A percentile compares a stretch with the other conserved stretches of the same genome.
phyloP scores from a whole-genome alignment of 2,888 invertebrate genomes.

The Euzophera pinguis region DNA sequence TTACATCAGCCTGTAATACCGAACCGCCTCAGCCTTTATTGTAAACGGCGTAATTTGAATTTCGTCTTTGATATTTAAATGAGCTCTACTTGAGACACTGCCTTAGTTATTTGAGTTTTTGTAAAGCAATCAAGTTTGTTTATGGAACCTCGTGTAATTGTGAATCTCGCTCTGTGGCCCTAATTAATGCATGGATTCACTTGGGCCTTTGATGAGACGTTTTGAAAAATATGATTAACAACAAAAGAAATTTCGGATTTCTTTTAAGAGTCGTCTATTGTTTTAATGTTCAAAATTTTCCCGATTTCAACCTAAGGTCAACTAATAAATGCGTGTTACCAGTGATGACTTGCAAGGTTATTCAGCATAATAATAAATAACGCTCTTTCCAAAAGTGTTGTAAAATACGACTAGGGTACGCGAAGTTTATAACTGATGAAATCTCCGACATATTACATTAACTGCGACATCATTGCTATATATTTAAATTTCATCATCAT shows the following conservation, averaged over 20 bases:
- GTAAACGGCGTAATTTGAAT: slow-evolving; percentile 79
- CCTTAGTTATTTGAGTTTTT: slow-evolving; percentile 80
- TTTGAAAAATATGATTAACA: slow-evolving; percentile 47
- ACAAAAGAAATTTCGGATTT: slow-evolving; percentile 38
- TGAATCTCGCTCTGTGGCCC: slow-evolving; percentile 74
- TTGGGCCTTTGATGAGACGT: slow-evolving; percentile 51
- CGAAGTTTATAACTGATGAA: no score
- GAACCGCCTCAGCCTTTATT: slow-evolving; percentile 75
- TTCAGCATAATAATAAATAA: no score
- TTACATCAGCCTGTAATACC: slow-evolving; percentile 78
- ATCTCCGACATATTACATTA: no score
- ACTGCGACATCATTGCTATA: no score
- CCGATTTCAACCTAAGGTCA: no score
- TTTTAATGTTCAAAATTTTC: no score
- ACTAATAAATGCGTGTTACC: no score
- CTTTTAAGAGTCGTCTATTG: slow-evolving; percentile 15
- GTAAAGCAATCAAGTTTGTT: slow-evolving; percentile 80
- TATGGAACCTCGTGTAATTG: slow-evolving; percentile 74
- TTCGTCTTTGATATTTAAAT: slow-evolving; percentile 80
- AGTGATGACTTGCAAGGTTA: no score
- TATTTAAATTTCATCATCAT: no score
- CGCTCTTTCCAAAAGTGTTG: no score
- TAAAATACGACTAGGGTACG: no score
- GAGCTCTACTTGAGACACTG: slow-evolving; percentile 78
- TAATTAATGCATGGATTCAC: slow-evolving; percentile 75